phyloP scores from a whole-genome alignment of 2,797 vertebrate genomes.

The Myotis daubentonii region DNA sequence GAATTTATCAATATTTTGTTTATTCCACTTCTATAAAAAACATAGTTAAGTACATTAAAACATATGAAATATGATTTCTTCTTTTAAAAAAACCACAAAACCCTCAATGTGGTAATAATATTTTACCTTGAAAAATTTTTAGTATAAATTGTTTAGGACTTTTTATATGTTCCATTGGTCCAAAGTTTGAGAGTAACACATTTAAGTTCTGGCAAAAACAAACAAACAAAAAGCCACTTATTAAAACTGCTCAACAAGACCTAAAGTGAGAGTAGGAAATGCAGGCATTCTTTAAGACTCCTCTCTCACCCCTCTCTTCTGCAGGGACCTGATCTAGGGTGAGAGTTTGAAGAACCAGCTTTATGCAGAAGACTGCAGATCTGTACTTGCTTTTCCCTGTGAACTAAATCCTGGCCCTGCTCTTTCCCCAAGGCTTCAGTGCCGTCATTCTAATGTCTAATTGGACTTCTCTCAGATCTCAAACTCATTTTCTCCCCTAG shows the following conservation, averaged over 20 bases:
- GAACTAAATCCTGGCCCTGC: not conserved
- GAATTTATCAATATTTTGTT: slow-evolving; percentile 15
- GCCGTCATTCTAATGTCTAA: not conserved
- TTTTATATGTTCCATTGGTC: not conserved
- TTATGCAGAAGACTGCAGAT: not conserved
- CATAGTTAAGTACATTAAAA: not conserved
- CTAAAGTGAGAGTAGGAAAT: not conserved
- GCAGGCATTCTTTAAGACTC: not conserved
- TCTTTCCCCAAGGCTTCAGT: not conserved
- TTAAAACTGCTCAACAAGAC: not conserved
- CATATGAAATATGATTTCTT: not conserved
- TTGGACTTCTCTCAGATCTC: not conserved
- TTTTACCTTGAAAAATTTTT: slow-evolving; percentile 29
- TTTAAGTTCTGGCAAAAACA: slow-evolving; percentile 22
- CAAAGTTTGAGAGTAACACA: not conserved
- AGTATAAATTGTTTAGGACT: not conserved
- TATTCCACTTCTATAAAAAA: slow-evolving; percentile 8
- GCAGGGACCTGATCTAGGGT: not conserved
- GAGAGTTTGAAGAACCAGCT: not conserved
- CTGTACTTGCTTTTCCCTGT: not conserved
- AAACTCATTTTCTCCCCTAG: not conserved
- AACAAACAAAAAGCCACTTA: not conserved
- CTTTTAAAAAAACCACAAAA: not conserved
- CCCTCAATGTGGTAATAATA: not conserved
- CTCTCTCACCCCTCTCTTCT: not conserved